A percentile compares a stretch with the other conserved stretches of the same genome.
Conservation (phyloP, 2,888 invertebrate species). For the Eupeodes luniger region DNA sequence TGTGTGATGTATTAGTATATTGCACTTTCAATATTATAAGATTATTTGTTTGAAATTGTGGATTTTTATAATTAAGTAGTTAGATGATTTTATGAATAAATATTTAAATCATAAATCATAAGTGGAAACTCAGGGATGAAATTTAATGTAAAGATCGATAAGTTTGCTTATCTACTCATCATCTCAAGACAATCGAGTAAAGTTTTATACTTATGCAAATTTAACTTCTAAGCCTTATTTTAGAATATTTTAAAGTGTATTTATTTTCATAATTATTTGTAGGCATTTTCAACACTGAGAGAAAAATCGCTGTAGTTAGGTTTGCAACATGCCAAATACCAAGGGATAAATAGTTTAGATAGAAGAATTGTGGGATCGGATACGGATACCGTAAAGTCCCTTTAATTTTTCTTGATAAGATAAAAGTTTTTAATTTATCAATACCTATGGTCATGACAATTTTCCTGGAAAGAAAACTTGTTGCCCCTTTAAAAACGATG, state of each 20-base stretch:
- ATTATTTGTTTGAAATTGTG: not conserved
- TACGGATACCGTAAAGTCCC: too few species aligned
- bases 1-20: not conserved
- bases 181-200: constrained; percentile 6
- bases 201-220: not conserved
- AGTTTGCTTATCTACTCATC: constrained; percentile 1
- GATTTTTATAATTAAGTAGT: constrained; percentile 1
- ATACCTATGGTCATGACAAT: too few species aligned
- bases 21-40: not conserved
- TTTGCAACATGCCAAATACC: too few species aligned
- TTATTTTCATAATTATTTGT: too few species aligned
- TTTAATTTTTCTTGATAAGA: too few species aligned
- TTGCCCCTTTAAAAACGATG: too few species aligned
- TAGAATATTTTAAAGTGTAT: too few species aligned
- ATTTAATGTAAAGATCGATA: not conserved
- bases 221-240: too few species aligned
- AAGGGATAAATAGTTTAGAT: too few species aligned
- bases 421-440: too few species aligned
- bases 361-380: too few species aligned
- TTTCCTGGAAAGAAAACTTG: too few species aligned
- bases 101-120: constrained; percentile 36
- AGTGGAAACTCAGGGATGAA: constrained; percentile 16
- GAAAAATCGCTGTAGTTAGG: not conserved
- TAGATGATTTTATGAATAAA: constrained; percentile 15
- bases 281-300: not conserved